A percentile compares a stretch with the other conserved stretches of the same genome.
Conservation (phyloP, 2,113 vertebrate species). For the Micronisus gabar region DNA sequence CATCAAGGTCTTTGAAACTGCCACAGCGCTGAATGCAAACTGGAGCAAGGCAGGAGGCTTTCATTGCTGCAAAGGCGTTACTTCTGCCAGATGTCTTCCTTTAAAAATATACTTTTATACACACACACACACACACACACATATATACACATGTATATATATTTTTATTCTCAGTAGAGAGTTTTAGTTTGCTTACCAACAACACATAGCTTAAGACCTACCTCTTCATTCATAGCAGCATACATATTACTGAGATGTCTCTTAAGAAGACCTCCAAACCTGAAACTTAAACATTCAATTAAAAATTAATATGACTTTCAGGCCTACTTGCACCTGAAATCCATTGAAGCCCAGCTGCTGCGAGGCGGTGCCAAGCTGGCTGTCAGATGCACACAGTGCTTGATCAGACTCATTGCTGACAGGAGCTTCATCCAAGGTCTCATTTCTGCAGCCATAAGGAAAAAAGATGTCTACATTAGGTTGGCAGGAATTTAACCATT, state of each 20-base stretch:
- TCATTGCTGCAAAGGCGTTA: background rate
- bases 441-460: background rate
- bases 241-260: background rate
- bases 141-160: accelerated
- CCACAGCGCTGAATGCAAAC: background rate
- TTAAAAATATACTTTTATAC: background rate
- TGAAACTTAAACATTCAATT: background rate
- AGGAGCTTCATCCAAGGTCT: background rate
- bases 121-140: background rate
- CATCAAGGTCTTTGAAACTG: background rate
- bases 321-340: background rate
- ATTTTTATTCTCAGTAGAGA: background rate
- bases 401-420: background rate
- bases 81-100: background rate
- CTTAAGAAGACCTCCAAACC: background rate
- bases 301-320: background rate
- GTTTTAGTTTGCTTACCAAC: background rate
- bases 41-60: background rate
- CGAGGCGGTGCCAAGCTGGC: background rate
- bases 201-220: background rate
- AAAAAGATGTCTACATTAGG: background rate
- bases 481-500: background rate
- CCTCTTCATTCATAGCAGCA: background rate
- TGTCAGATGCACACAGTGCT: background rate
- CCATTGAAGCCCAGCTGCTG: background rate